phyloP scores from a whole-genome alignment of 2,888 invertebrate species.

The Euplagia quadripunctaria region DNA sequence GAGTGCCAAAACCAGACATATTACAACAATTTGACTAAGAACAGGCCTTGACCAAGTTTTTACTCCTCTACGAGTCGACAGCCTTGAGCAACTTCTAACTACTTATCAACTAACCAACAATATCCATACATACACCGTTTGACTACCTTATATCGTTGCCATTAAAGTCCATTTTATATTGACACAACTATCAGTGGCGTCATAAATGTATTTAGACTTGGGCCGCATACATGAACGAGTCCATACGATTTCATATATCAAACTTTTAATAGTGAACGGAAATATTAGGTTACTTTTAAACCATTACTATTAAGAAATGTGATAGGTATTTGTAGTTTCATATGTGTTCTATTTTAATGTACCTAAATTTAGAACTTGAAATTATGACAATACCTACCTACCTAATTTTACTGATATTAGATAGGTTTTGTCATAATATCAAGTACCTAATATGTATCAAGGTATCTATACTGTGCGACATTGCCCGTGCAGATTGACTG shows the following conservation, averaged over 20 bases:
- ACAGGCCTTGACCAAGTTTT: constrained; percentile 74
- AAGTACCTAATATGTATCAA: too few species aligned
- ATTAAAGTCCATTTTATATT: constrained; percentile 24
- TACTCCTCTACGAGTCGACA: constrained; percentile 64
- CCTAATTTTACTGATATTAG: too few species aligned
- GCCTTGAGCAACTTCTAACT: constrained; percentile 70
- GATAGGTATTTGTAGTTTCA: not conserved
- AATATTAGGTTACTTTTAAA: not conserved
- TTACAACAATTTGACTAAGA: constrained; percentile 50
- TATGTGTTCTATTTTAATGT: not conserved
- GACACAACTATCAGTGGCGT: constrained; percentile 5
- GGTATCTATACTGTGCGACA: not conserved
- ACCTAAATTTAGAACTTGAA: too few species aligned
- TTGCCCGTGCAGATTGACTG: too few species aligned
- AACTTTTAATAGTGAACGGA: constrained; percentile 29
- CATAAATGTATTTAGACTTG: constrained; percentile 36
- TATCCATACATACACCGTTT: not conserved
- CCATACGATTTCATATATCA: constrained; percentile 28
- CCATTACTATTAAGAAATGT: not conserved
- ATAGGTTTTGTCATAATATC: too few species aligned
- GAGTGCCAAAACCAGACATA: constrained; percentile 45
- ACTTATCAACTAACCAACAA: constrained; percentile 54
- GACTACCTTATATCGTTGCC: constrained; percentile 10
- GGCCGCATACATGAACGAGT: constrained; percentile 32
- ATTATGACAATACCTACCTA: too few species aligned